Percentiles rank a stretch among this genome's conserved stretches.
Conservation (phyloP, 2,797 vertebrate species). For the Dendrocincla fuliginosa region DNA sequence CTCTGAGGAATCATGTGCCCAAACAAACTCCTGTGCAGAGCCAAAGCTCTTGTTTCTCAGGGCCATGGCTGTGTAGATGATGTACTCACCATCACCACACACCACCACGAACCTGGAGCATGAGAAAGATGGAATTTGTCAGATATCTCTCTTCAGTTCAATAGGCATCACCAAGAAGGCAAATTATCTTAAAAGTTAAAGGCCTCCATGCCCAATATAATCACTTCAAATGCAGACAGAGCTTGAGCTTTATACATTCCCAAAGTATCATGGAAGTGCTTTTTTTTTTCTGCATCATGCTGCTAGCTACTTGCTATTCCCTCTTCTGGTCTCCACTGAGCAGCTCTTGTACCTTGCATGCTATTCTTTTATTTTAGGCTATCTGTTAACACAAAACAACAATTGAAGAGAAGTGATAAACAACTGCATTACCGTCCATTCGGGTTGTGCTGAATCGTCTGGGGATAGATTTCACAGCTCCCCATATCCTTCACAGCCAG, state of each 20-base stretch:
- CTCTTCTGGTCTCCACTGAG: not conserved
- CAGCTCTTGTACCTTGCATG: not conserved
- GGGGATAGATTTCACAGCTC: conserved; percentile 98
- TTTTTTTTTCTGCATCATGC: not conserved
- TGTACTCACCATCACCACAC: conserved; percentile 88
- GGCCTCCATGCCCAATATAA: not conserved
- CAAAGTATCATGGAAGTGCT: not conserved
- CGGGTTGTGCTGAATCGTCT: conserved; percentile 97
- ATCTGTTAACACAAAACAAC: not conserved
- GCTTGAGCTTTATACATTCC: not conserved
- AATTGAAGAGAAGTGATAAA: not conserved
- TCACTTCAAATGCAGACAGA: not conserved
- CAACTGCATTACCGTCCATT: conserved; percentile 87
- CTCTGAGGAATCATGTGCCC: conserved; percentile 99
- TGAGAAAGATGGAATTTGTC: not conserved
- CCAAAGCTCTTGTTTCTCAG: conserved; percentile 98
- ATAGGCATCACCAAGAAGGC: not conserved
- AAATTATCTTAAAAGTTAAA: not conserved
- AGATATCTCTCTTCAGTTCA: not conserved
- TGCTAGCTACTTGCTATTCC: not conserved
- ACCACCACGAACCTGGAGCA: conserved; percentile 91
- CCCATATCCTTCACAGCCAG: conserved; percentile 99
- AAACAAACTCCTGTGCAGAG: conserved; percentile 96
- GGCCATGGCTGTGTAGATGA: conserved; percentile 95
- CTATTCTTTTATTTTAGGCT: not conserved